Base-by-base conservation (phyloP, 2,888 invertebrate species). In the Drosophila silvestris region DNA sequence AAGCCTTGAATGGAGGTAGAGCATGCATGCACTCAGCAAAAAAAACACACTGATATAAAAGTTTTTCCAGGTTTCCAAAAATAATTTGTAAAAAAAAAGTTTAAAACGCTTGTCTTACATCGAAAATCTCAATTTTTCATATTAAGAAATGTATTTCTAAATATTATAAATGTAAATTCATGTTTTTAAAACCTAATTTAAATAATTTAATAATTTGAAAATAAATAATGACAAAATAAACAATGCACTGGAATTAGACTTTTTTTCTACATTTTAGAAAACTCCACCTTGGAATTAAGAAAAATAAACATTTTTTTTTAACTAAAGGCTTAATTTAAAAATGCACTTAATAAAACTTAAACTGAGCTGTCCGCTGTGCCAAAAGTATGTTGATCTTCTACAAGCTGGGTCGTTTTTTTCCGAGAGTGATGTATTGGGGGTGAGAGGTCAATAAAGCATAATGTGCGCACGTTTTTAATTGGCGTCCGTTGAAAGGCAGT, bases 401-500 rank as follows among this genome's bases (percentile, higher is more conserved):
- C 26, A 47, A 35, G 9, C 5, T 14, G 9, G 1, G 0, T 22
- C 5, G 14, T 33, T 56, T 35, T 35, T 16, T 22, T 54, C 5
- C 16, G 9, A 35, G 54, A 22, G 33, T 54, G 12, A 9, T 19
- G 35, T 6, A 32, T 10, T 28, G 26, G 44, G 72, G 51, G 74
- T 74, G 89, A 69, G 69, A 73, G 77, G 77, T 87, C 91, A 91
- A 89, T 89, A 89, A 91, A 89, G 90, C 88, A 89, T 87, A 89
- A 91, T 89, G 87, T 88, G 90, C 77, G 89, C 90, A 88, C 91
- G 89, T 91, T 89, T 89, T 89, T 89, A 89, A 89, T 89, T 89
- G 89, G 89, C 81, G 74, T 66, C 58, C 76, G 91, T 73, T 89
- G 89, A 89, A 85, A 81, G 86, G 72, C 68, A 74, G 65, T 59